Percentiles rank a stretch among this genome's conserved stretches.
These are phyloP conservation scores for Vidua macroura DNA, from an alignment of 2,113 vertebrate genomes.

Conservation along the genomic window DNA sequence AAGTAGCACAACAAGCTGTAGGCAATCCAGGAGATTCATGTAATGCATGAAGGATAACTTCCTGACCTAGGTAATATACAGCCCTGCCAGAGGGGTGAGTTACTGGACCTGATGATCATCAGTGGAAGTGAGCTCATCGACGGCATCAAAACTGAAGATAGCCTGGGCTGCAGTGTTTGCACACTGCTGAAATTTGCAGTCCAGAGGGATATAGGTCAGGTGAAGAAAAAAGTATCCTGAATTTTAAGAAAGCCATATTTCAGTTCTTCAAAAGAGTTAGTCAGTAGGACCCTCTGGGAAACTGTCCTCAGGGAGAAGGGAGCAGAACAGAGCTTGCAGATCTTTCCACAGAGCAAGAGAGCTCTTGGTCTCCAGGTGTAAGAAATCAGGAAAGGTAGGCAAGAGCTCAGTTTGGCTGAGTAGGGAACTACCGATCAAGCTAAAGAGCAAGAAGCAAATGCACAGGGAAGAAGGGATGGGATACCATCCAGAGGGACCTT, in stretches of 20 bases:
- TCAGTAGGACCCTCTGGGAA: neutral
- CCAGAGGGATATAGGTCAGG: neutral
- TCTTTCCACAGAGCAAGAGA: neutral
- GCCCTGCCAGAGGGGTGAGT: neutral
- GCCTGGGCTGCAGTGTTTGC: neutral
- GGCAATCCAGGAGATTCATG: neutral
- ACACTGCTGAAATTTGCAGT: neutral
- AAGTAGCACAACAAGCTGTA: neutral
- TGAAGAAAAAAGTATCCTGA: neutral
- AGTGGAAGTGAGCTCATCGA: rapidly evolving
- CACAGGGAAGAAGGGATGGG: neutral
- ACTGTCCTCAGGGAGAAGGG: neutral
- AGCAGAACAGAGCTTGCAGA: rapidly evolving
- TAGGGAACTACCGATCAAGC: neutral
- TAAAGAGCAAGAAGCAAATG: neutral
- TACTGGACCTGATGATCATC: neutral
- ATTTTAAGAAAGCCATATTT: neutral
- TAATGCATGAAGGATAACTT: neutral
- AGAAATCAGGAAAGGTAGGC: neutral
- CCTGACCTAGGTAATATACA: neutral
- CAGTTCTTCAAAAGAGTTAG: neutral
- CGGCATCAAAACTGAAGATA: neutral
- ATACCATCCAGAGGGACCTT: neutral
- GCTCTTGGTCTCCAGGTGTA: neutral
- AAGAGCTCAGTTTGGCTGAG: neutral